Base-by-base conservation (phyloP, 2,113 vertebrate species). In the Bos indicus region DNA sequence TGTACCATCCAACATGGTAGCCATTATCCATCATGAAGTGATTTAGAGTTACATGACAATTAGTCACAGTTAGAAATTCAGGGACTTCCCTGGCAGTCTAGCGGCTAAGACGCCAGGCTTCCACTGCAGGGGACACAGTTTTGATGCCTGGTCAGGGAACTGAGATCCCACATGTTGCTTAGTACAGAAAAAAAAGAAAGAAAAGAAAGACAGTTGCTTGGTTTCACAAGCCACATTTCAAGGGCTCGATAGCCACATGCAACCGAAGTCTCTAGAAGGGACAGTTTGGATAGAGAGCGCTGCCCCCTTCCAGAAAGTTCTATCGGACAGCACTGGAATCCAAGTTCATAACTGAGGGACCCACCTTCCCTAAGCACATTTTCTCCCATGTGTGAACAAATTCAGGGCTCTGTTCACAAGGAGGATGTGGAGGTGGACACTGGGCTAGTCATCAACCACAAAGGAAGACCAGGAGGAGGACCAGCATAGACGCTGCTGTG, bases 401-500 rank as follows among this genome's bases (percentile, higher is more conserved):
- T 54, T 25, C 5, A 40, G 30, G 3, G 10, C 59, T 52, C 7
- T 60, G 21, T 88, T 56, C 74, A 48, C 48, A 54, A 19, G n/a
- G 12, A 28, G 13, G 30, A 78, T 3, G 57, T 4, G 12, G 36
- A 25, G 6, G 16, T 46, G 17, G 11, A 26, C 13, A 11, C 25
- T 48, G 51, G 30, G 7, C 4, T 64, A 52, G 17, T 21, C 33
- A 28, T 14, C 62, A 64, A n/a, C 21, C 33, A 25, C 4, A 40
- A 71, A 23, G 9, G 33, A 82, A 46, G 48, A 36, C 4, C 2
- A 33, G 25, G 19, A 43, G 7, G 23, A 60, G 30, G 48, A 12
- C 7, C 43, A n/a, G 6, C 7, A 1, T 5, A 87, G 82, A 56
- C 0, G 0, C 1, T 4, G 2, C n/a, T 9, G 36, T 54, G 71